phyloP scores from a whole-genome alignment of 2,888 invertebrate species.

The Rhagophthalmus giganteus region DNA sequence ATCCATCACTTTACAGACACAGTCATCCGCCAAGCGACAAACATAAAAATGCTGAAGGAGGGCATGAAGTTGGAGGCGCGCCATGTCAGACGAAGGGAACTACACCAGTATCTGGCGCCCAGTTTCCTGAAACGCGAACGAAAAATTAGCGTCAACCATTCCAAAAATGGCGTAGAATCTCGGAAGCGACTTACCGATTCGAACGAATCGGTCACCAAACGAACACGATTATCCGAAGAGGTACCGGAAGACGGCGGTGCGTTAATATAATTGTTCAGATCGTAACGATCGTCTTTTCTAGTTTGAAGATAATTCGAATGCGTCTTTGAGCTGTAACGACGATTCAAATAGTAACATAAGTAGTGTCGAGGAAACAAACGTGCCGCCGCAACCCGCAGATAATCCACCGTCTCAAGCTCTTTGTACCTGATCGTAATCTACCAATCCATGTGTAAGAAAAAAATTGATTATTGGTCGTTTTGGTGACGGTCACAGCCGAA shows the following conservation, averaged over 20 bases:
- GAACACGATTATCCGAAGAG: constrained; percentile 48
- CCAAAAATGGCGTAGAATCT: constrained; percentile 35
- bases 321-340: constrained; percentile 53
- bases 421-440: constrained; percentile 48
- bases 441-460: constrained; percentile 15
- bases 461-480: constrained; percentile 1
- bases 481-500: not conserved
- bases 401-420: constrained; percentile 38
- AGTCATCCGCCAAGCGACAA: constrained; percentile 76
- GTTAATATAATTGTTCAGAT: too few relatives aligned
- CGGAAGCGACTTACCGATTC: constrained; percentile 44
- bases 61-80: constrained; percentile 83
- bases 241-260: too few relatives aligned
- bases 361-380: constrained; percentile 41
- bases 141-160: constrained; percentile 58
- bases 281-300: too few relatives aligned
- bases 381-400: constrained; percentile 6
- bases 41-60: constrained; percentile 69
- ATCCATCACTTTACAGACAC: constrained; percentile 89
- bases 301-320: constrained; percentile 57
- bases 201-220: constrained; percentile 36
- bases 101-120: constrained; percentile 72
- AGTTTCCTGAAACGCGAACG: constrained; percentile 72
- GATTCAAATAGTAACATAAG: constrained; percentile 56
- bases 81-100: constrained; percentile 81